A percentile compares a stretch with the other conserved stretches of the same genome.
Evolutionary conservation across 2,797 vertebrate genomes (phyloP).

Genomic region (Scomberomorus guttatus): DNA sequence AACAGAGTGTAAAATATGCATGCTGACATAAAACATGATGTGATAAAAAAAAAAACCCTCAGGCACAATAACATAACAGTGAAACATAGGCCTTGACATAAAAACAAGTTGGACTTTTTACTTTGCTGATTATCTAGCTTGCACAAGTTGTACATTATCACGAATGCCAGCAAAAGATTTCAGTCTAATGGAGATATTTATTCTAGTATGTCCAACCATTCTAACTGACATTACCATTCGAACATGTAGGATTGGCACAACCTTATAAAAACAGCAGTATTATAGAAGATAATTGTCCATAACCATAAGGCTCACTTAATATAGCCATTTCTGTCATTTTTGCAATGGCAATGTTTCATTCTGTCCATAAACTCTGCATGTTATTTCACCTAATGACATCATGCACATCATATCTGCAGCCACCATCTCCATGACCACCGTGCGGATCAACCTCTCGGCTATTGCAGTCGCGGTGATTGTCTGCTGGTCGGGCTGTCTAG

Average conservation of each 20-base stretch:
- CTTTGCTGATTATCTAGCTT: neutral
- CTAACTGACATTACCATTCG: neutral
- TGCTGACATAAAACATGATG: neutral
- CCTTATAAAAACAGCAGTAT: neutral
- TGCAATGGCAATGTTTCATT: neutral
- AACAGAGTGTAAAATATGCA: neutral
- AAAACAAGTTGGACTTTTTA: neutral
- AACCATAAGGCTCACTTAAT: neutral
- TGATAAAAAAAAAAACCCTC: neutral
- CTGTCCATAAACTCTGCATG: conserved; percentile 1
- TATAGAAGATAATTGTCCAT: neutral
- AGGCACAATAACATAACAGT: neutral
- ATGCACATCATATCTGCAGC: conserved; percentile 43
- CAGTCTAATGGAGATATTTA: conserved; percentile 8
- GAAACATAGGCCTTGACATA: neutral
- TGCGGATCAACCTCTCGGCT: conserved; percentile 41
- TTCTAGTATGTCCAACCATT: neutral
- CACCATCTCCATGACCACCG: conserved; percentile 34
- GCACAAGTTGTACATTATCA: neutral
- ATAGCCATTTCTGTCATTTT: neutral
- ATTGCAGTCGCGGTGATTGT: conserved; percentile 36
- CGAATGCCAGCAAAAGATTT: neutral
- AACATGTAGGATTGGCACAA: neutral
- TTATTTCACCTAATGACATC: conserved; percentile 38
- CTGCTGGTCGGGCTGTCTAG: conserved; percentile 46